Base-by-base conservation (phyloP, 2,113 vertebrate species). In the Rousettus leschenaultii region DNA sequence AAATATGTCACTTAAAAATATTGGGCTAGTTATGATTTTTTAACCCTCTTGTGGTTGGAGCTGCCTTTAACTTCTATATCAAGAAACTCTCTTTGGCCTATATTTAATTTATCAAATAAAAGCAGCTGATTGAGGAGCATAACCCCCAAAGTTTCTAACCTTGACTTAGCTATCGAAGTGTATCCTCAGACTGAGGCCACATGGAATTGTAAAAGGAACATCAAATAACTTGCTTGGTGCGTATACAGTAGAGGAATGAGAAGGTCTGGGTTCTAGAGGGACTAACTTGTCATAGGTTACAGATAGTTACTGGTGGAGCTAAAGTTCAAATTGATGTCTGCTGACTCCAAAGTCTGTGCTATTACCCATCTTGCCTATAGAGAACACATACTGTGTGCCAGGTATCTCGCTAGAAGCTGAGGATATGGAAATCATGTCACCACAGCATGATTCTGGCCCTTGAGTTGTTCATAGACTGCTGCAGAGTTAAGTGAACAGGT, bases 1-100 rank as follows among this genome's bases (percentile, higher is more conserved):
- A 94, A 96, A 94, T 92, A 57, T 83, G 94, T 78, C 96, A 91
- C 91, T 95, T 85, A 78, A 89, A 95, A 94, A 96, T 86, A 95
- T 85, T 86, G 82, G 88, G 53, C 66, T 87, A 96, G 86, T 33
- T 71, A 86, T 94, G 45, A 48, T 80, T 92, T 88, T 92, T 30
- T 3, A 82, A 89, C 55, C 65, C 59, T 83, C 53, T 70, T 93
- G 35, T 53, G 65, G 65, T n/a, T 55, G n/a, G n/a, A 92, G 75
- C 9, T 65, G 18, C 71, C 85, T 89, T 89, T 89, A 75, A 87
- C 55, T 95, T 92, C 59, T 71, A 18, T 68, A 74, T 83, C 61
- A 40, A 86, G 85, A 95, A 59, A 74, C 55, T 65, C 65, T 80
- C 75, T 91, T 89, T 33, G 86, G 53, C 48, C 38, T 89, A 8